phyloP scores from a whole-genome alignment of 2,888 invertebrate species.

The Chrysodeixis includens region DNA sequence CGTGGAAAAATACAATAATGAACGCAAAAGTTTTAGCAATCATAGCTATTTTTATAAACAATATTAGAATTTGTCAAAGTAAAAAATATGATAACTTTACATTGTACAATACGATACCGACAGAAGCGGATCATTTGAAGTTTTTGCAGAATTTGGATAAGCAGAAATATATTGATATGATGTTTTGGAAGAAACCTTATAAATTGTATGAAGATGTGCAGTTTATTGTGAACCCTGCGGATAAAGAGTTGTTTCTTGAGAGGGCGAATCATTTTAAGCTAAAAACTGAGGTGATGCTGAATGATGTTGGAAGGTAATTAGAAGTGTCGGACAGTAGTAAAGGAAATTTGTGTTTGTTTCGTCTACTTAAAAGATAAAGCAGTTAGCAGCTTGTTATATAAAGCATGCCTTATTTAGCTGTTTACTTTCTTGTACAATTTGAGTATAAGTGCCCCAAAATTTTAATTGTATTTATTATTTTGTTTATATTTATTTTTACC shows the following conservation, averaged over 20 bases:
- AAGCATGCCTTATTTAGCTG: too few relatives aligned
- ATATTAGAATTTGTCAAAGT: conserved; percentile 62
- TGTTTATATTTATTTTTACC: too few relatives aligned
- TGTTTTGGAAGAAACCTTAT: conserved; percentile 74
- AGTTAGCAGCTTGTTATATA: too few relatives aligned
- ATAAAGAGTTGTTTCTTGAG: conserved; percentile 67
- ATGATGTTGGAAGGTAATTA: conserved; percentile 72
- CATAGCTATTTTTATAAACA: conserved; percentile 63
- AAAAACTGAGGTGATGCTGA: conserved; percentile 50
- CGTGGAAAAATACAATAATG: conserved; percentile 60
- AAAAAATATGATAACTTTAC: conserved; percentile 68
- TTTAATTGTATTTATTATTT: too few relatives aligned
- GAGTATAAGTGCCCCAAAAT: too few relatives aligned
- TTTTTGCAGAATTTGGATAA: conserved; percentile 73
- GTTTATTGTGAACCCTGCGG: conserved; percentile 68
- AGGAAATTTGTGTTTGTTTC: not conserved
- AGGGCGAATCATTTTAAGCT: conserved; percentile 70
- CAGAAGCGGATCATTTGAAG: conserved; percentile 67
- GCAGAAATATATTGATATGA: conserved; percentile 71
- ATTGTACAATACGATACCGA: conserved; percentile 65
- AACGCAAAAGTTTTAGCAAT: conserved; percentile 60
- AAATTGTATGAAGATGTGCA: conserved; percentile 71
- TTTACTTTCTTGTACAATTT: too few relatives aligned
- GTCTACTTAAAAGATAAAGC: not conserved
- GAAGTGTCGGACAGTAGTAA: not conserved